phyloP scores from a whole-genome alignment of 2,113 vertebrate species.

The Haplotaxodon microlepis region DNA sequence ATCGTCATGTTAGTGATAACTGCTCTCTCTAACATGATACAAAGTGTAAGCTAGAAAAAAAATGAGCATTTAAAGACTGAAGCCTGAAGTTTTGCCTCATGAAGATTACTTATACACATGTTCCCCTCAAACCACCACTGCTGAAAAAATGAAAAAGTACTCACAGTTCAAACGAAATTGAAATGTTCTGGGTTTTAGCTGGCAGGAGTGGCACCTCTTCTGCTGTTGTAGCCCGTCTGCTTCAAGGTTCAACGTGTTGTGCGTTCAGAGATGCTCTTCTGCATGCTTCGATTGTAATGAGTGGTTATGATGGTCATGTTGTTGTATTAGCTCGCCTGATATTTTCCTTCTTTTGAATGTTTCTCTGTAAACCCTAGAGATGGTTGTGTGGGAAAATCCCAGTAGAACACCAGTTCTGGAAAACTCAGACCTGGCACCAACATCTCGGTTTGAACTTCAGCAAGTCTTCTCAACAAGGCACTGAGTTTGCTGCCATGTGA shows the following conservation, averaged over 20 bases:
- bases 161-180: rapidly evolving
- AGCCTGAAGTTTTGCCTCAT: rapidly evolving
- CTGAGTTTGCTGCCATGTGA: rapidly evolving
- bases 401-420: background rate
- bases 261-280: background rate
- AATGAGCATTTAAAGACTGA: rapidly evolving
- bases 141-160: background rate
- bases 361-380: background rate
- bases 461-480: background rate
- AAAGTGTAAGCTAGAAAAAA: rapidly evolving
- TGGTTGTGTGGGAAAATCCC: background rate
- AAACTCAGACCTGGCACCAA: rapidly evolving
- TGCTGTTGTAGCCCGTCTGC: background rate
- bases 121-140: background rate
- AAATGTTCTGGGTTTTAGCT: background rate
- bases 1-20: background rate
- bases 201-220: background rate
- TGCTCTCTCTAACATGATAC: background rate
- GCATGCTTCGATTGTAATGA: rapidly evolving
- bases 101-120: background rate
- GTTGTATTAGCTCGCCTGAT: background rate
- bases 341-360: rapidly evolving
- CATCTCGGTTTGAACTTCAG: background rate
- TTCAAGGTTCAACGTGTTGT: background rate
- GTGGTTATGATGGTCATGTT: background rate